Evolutionary conservation across 2,113 vertebrate genomes (phyloP).

Genomic region (Holacanthus passer): DNA sequence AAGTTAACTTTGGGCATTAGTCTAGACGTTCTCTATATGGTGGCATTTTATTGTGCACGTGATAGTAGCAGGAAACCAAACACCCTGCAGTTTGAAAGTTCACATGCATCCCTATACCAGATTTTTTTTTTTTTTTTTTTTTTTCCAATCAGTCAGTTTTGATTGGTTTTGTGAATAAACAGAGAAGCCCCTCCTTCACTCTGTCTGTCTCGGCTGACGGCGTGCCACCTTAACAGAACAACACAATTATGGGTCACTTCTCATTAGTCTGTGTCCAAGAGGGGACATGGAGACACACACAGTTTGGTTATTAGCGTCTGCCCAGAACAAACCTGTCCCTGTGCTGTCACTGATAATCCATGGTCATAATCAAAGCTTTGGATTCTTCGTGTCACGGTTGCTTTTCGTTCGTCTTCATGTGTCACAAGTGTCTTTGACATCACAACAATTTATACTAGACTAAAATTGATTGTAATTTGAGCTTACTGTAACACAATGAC

Average conservation of each 20-base stretch:
- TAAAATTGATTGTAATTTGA: constrained; percentile 7
- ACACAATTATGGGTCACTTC: constrained; percentile 79
- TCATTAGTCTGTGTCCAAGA: constrained; percentile 67
- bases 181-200: not conserved
- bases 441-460: not conserved
- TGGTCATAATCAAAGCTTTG: constrained; percentile 58
- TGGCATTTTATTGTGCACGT: not conserved
- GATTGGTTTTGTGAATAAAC: constrained; percentile 71
- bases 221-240: constrained; percentile 71
- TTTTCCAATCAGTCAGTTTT: constrained; percentile 37
- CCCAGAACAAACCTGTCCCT: constrained; percentile 22
- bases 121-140: constrained; percentile 3
- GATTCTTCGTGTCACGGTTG: constrained; percentile 33
- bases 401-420: not conserved
- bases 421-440: constrained; percentile 20
- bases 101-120: constrained; percentile 10
- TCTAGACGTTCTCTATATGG: constrained; percentile 1
- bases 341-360: constrained; percentile 49
- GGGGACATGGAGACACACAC: constrained; percentile 68
- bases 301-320: constrained; percentile 65
- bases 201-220: not conserved
- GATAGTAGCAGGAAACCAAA: not conserved
- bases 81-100: not conserved
- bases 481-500: not conserved
- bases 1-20: constrained; percentile 40